Evolutionary conservation across 2,113 vertebrate species (phyloP), one percentile per base, ranked within the genome.

Genomic region (Poicephalus gulielmi): DNA sequence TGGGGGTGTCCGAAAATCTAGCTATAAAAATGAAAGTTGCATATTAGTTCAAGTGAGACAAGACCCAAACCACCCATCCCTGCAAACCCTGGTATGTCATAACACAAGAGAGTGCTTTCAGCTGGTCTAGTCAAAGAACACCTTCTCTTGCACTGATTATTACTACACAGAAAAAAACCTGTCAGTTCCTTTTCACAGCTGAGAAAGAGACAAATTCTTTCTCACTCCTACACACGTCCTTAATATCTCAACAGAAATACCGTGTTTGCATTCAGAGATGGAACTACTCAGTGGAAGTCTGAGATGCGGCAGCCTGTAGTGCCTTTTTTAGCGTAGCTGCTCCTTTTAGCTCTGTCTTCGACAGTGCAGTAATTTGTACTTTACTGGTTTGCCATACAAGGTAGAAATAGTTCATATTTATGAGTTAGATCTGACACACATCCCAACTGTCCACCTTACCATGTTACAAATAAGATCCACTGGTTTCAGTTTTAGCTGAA

Each of bases 1-100:
- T 11, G 99, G 99, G 2, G 99, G 99, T 49, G 99, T 99, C 96
- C 99, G 98, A 98, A 99, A 99, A 98, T 99, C 99, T 98, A 99
- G 98, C 99, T 99, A 91, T 31, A 97, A 97, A 96, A 81, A 69
- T 90, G 10, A 37, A 92, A 88, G 52, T 41, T 33, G 64, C 17
- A 10, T 3, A 6, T 96, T 90, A 97, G 92, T 63, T 84, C 2
- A 4, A 59, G n/a, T 24, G 57, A 88, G 60, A 27, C 23, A 92
- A 66, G 94, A 15, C 11, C 55, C 37, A 15, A 64, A 50, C 11
- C 33, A 22, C 12, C 10, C n/a, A 41, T 31, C 53, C 7, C 46
- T 73, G 49, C 67, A 71, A 63, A 63, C 10, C 6, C 5, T 12
- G 35, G 10, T 60, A n/a, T 23, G 44, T 44, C 5, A 2, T 6